Conservation (phyloP, 1,140 invertebrate species). For the Epicauta chinensis region DNA sequence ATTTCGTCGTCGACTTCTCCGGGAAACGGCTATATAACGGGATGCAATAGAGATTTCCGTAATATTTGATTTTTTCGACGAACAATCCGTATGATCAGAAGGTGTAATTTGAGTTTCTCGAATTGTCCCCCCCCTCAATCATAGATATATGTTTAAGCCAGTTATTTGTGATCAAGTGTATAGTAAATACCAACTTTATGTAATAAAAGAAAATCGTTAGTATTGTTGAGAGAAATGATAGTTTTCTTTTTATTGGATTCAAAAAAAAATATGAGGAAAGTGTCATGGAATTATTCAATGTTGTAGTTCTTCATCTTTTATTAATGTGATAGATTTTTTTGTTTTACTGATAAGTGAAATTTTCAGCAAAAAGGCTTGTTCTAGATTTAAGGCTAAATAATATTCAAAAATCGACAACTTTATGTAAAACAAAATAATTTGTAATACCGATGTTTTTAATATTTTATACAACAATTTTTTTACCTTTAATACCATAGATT, state of each 20-base stretch:
- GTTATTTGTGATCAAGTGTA: slow-evolving; percentile 17
- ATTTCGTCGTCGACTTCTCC: too few species aligned
- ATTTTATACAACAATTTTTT: slow-evolving; percentile 20
- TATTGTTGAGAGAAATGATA: too few species aligned
- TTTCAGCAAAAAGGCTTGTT: slow-evolving; percentile 9
- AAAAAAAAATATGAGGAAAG: too few species aligned
- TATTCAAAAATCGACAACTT: neutral
- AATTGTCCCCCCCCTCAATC: too few species aligned
- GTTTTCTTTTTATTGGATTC: too few species aligned
- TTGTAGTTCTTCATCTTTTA: neutral
- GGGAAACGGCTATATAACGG: too few species aligned
- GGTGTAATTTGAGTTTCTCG: too few species aligned
- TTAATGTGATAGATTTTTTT: slow-evolving; percentile 1
- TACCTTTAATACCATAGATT: slow-evolving; percentile 16
- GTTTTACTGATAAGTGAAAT: slow-evolving; percentile 13
- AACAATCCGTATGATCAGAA: too few species aligned
- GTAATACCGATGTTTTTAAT: slow-evolving; percentile 11
- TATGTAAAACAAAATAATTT: slow-evolving; percentile 12
- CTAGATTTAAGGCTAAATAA: slow-evolving; percentile 11
- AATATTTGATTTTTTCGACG: too few species aligned
- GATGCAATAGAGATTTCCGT: too few species aligned
- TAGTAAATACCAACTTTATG: slow-evolving; percentile 15
- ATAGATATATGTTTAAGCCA: too few species aligned
- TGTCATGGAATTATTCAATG: slow-evolving; percentile 10
- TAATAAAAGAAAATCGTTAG: slow-evolving; percentile 7